phyloP scores from a whole-genome alignment of 2,113 vertebrate species.

The Cebidichthys violaceus region DNA sequence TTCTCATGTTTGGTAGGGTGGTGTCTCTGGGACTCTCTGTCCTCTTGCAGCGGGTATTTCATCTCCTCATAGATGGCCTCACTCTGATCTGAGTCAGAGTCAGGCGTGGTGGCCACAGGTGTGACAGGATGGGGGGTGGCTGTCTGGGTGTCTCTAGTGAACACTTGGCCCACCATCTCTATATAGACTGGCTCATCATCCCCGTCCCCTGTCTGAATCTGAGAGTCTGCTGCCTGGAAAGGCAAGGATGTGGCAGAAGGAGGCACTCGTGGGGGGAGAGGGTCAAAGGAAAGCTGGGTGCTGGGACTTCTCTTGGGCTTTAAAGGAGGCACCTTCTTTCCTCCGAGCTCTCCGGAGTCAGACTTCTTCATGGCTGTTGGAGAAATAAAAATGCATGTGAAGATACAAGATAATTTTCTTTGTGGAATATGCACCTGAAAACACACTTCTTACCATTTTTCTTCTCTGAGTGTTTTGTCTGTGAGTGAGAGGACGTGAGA shows the following conservation, averaged over 20 bases:
- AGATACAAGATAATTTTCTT: neutral
- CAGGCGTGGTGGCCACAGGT: constrained; percentile 83
- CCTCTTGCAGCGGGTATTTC: constrained; percentile 89
- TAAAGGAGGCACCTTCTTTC: constrained; percentile 89
- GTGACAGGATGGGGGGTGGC: constrained; percentile 82
- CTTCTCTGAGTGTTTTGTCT: constrained; percentile 83
- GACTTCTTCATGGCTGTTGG: constrained; percentile 87
- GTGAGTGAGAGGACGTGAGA: constrained; percentile 66
- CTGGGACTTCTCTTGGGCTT: constrained; percentile 92
- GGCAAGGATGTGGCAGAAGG: constrained; percentile 78
- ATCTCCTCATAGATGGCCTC: constrained; percentile 96
- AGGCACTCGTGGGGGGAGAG: constrained; percentile 71
- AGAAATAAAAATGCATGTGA: constrained; percentile 32
- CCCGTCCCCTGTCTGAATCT: constrained; percentile 69
- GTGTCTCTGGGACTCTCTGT: constrained; percentile 78
- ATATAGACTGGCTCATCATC: constrained; percentile 94
- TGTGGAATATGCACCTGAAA: neutral
- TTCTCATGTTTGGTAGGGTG: constrained; percentile 80
- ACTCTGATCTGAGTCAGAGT: constrained; percentile 92
- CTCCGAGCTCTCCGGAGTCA: constrained; percentile 83
- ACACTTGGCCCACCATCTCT: constrained; percentile 94
- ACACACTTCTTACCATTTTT: constrained; percentile 77
- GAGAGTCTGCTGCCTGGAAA: constrained; percentile 77
- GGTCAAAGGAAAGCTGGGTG: constrained; percentile 90
- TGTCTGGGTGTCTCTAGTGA: constrained; percentile 83